phyloP scores from a whole-genome alignment of 2,113 vertebrate genomes.

The Narcine bancroftii region DNA sequence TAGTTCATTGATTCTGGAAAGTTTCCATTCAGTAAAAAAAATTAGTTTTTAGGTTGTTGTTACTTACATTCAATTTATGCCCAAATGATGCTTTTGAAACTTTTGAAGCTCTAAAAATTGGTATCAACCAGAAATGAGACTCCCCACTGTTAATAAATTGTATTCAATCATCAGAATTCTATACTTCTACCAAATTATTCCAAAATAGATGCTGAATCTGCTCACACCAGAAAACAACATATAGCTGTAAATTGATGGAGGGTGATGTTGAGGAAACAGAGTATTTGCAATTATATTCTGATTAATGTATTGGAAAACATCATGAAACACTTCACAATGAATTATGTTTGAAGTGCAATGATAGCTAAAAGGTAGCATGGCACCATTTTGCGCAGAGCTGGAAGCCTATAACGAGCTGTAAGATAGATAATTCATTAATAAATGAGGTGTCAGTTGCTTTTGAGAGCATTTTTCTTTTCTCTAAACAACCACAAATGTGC shows the following conservation, averaged over 20 bases:
- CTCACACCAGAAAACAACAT: neutral
- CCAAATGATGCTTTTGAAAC: constrained; percentile 53
- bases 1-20: constrained; percentile 53
- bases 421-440: constrained; percentile 28
- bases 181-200: neutral
- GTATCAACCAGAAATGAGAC: neutral
- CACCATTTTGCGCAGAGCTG: neutral
- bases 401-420: neutral
- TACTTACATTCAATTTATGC: constrained; percentile 55
- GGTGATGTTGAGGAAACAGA: neutral
- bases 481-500: neutral
- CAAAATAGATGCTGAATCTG: neutral
- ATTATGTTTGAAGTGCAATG: constrained; percentile 27
- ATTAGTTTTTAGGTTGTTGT: constrained; percentile 52
- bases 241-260: neutral
- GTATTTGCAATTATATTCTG: constrained; percentile 16
- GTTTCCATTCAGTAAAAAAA: constrained; percentile 57
- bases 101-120: constrained; percentile 44
- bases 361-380: constrained; percentile 6
- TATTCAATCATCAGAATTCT: neutral
- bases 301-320: constrained; percentile 29
- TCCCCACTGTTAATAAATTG: neutral
- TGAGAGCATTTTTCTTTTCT: neutral
- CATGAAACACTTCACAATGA: neutral
- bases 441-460: neutral